phyloP scores from a whole-genome alignment of 2,888 invertebrate genomes.

The Elaeidobius kamerunicus region DNA sequence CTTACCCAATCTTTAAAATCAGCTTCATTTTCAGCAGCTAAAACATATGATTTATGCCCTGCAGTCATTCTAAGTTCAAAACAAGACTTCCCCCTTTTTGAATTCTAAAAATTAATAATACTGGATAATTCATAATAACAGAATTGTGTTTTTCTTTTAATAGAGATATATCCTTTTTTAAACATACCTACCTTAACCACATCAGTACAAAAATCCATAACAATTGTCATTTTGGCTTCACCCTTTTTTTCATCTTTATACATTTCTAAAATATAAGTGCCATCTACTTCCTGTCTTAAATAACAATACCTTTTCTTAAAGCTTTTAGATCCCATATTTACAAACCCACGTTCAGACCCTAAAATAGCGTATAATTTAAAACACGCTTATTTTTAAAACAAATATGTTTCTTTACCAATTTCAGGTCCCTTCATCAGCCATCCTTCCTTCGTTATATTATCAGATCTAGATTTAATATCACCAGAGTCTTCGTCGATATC shows the following conservation, averaged over 20 bases:
- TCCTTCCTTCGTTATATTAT: conserved; percentile 82
- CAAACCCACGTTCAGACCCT: conserved; percentile 83
- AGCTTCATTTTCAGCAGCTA: conserved; percentile 82
- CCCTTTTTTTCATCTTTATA: conserved; percentile 91
- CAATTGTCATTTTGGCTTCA: conserved; percentile 88
- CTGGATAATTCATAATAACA: not conserved
- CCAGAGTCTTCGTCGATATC: conserved; percentile 85
- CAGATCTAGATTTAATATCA: conserved; percentile 63
- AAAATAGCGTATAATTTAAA: no score
- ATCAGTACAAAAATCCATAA: conserved; percentile 91
- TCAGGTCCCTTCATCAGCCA: conserved; percentile 91
- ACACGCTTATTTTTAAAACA: no score
- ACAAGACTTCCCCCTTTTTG: conserved; percentile 79
- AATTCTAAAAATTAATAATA: conserved; percentile 57
- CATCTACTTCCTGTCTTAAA: conserved; percentile 86
- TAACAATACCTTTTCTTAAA: conserved; percentile 90
- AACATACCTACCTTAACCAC: conserved; percentile 65
- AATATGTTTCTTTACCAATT: no score
- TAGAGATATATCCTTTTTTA: not conserved
- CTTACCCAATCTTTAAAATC: conserved; percentile 82
- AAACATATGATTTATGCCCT: conserved; percentile 79
- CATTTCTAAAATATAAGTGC: conserved; percentile 86
- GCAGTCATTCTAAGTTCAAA: conserved; percentile 87
- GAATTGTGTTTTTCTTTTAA: no score
- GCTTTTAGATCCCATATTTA: conserved; percentile 87